Percentiles rank a stretch among this genome's conserved stretches.
phyloP scores from a whole-genome alignment of 2,888 invertebrate species.

The Napeogenes sylphis region DNA sequence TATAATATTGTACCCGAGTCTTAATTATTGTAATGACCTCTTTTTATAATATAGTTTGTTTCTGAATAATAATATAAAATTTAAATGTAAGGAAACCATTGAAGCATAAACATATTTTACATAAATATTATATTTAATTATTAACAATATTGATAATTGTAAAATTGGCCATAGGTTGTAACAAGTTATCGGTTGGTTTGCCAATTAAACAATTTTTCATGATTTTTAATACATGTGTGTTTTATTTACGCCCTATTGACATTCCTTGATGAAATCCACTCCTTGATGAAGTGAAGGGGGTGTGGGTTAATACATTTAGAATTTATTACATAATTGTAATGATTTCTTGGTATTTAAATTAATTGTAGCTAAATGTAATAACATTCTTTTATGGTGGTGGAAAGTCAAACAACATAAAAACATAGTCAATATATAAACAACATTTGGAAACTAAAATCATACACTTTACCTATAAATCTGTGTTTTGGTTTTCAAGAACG shows the following conservation, averaged over 20 bases:
- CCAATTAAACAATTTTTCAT: constrained; percentile 78
- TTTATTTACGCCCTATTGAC: background rate
- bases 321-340: too few species aligned
- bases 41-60: constrained; percentile 48
- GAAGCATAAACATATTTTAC: constrained; percentile 77
- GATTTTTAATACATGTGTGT: constrained; percentile 60
- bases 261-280: background rate
- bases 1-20: constrained; percentile 64
- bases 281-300: background rate
- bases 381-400: too few species aligned
- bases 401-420: too few species aligned
- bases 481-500: too few species aligned
- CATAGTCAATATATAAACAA: too few species aligned
- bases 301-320: too few species aligned
- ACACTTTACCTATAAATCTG: too few species aligned
- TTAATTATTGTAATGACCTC: constrained; percentile 57
- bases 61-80: constrained; percentile 75
- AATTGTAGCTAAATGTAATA: too few species aligned
- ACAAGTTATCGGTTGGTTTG: constrained; percentile 71
- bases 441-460: too few species aligned
- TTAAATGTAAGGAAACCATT: constrained; percentile 77
- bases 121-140: constrained; percentile 78
- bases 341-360: too few species aligned
- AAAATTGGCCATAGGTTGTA: constrained; percentile 78
- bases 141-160: constrained; percentile 78